Conservation (phyloP, 2,888 invertebrate genomes). For the Mallateleia sp. region DNA sequence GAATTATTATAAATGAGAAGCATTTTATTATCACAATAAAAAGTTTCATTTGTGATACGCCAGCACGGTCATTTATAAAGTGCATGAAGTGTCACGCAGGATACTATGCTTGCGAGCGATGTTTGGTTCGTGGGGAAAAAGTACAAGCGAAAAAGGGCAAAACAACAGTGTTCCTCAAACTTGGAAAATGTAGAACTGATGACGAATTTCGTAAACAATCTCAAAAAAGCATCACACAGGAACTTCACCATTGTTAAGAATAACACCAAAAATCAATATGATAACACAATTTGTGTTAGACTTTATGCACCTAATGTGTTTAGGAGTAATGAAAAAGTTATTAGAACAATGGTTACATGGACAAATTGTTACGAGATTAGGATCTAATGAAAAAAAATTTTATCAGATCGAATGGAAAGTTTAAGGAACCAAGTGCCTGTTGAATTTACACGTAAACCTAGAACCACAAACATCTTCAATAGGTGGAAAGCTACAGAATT, state of each 20-base stretch:
- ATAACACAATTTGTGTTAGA: slow-evolving; percentile 69
- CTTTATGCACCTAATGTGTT: slow-evolving; percentile 75
- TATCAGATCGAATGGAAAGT: slow-evolving; percentile 25
- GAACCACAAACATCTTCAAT: not conserved
- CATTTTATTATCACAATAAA: too few species aligned
- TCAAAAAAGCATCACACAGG: slow-evolving; percentile 69
- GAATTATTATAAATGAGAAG: too few species aligned
- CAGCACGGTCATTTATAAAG: too few species aligned
- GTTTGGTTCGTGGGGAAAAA: slow-evolving; percentile 53
- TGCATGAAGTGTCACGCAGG: too few species aligned
- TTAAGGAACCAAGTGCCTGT: slow-evolving; percentile 32
- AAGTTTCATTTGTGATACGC: too few species aligned
- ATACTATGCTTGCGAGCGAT: slow-evolving; percentile 80
- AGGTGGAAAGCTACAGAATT: slow-evolving; percentile 55
- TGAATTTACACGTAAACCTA: slow-evolving; percentile 51
- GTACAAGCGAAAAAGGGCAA: slow-evolving; percentile 7
- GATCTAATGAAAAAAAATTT: not conserved
- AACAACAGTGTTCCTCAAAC: slow-evolving; percentile 10
- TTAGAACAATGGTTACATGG: slow-evolving; percentile 71
- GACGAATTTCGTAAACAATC: slow-evolving; percentile 65
- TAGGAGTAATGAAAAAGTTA: too few species aligned
- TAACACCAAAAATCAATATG: slow-evolving; percentile 71
- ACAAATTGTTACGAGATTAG: not conserved
- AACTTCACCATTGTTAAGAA: slow-evolving; percentile 65
- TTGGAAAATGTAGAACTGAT: slow-evolving; percentile 40